These are phyloP conservation scores for Mareca penelope DNA, from an alignment of 2,797 vertebrate species.

Conservation along the genomic window DNA sequence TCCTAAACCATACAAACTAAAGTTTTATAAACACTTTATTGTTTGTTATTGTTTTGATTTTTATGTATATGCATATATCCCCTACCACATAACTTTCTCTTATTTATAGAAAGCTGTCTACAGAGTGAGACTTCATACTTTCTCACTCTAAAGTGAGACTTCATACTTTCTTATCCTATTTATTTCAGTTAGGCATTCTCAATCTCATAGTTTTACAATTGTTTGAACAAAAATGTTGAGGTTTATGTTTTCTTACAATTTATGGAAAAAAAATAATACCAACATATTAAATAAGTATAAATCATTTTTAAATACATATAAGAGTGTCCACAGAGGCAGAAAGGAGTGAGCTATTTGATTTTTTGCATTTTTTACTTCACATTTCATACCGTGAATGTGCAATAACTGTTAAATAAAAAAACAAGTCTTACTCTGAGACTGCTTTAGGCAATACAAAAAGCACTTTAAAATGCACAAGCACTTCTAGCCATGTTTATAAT, in stretches of 20 bases:
- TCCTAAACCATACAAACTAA: neutral
- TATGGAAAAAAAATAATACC: neutral
- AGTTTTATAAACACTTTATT: neutral
- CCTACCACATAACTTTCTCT: neutral
- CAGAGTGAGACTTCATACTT: neutral
- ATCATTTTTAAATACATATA: neutral
- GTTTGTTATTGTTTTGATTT: neutral
- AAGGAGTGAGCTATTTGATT: neutral
- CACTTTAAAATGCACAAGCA: conserved; percentile 4
- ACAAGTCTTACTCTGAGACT: neutral
- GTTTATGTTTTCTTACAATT: neutral
- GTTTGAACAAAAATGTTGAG: neutral
- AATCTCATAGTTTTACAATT: neutral
- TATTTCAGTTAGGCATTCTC: neutral
- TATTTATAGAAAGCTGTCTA: neutral
- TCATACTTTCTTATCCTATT: neutral
- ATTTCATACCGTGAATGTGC: neutral
- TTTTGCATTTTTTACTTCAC: neutral
- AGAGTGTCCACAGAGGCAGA: neutral
- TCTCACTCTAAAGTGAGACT: neutral
- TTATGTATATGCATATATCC: neutral
- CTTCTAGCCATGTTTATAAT: neutral
- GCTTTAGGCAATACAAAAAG: neutral
- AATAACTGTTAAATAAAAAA: neutral
- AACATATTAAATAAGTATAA: neutral